A percentile compares a stretch with the other conserved stretches of the same genome.
Evolutionary conservation across 2,888 invertebrate species (phyloP).

Genomic region (Bugulina stolonifera): DNA sequence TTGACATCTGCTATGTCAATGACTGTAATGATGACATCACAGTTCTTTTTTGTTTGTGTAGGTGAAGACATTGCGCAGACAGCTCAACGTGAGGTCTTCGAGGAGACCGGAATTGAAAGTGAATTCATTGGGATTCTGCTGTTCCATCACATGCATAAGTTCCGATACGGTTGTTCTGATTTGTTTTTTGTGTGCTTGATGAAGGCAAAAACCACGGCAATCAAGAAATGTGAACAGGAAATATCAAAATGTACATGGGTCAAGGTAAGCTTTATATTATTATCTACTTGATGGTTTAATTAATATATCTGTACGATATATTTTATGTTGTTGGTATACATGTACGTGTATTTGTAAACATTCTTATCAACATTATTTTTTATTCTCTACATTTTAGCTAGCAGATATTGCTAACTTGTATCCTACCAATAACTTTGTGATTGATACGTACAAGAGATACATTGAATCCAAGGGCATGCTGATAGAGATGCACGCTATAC

Average conservation of each 20-base stretch:
- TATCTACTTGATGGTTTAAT: too few species aligned
- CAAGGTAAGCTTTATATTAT: slow-evolving; percentile 53
- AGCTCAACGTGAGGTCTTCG: slow-evolving; percentile 76
- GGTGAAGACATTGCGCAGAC: slow-evolving; percentile 78
- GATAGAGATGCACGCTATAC: neutral
- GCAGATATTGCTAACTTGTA: too few species aligned
- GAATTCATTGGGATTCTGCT: slow-evolving; percentile 71
- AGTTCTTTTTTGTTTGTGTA: too few species aligned
- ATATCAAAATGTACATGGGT: slow-evolving; percentile 77
- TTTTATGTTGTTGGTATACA: too few species aligned
- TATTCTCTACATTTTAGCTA: too few species aligned
- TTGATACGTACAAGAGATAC: neutral
- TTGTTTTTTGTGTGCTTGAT: slow-evolving; percentile 74
- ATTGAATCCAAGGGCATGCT: neutral
- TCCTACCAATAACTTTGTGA: slow-evolving; percentile 13
- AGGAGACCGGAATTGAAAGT: slow-evolving; percentile 79
- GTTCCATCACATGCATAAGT: slow-evolving; percentile 70
- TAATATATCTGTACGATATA: too few species aligned
- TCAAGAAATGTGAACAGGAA: slow-evolving; percentile 69
- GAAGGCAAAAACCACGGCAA: slow-evolving; percentile 60
- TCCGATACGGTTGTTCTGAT: slow-evolving; percentile 76
- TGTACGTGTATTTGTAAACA: too few species aligned
- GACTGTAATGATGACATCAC: too few species aligned
- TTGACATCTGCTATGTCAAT: too few species aligned
- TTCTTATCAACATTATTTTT: too few species aligned